phyloP scores from a whole-genome alignment of 2,888 invertebrate species.

The Augiades crinisus region DNA sequence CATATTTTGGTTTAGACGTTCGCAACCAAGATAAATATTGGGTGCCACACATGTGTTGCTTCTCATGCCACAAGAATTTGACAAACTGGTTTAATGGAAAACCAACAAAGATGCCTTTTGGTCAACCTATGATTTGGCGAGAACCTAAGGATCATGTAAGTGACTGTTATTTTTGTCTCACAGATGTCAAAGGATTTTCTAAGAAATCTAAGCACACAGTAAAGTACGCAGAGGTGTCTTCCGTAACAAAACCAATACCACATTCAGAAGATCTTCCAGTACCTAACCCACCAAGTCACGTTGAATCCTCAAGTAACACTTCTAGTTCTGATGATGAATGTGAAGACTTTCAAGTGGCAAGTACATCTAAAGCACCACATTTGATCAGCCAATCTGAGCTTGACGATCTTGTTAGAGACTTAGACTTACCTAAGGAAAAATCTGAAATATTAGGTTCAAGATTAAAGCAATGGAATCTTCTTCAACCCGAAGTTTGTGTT shows the following conservation, averaged over 20 bases:
- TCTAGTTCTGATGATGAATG: no score
- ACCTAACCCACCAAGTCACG: constrained; percentile 32
- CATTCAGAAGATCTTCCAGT: constrained; percentile 28
- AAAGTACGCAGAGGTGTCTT: constrained; percentile 29
- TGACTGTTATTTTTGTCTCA: constrained; percentile 32
- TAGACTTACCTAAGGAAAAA: constrained; percentile 32
- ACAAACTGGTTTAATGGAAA: no score
- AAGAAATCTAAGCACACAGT: constrained; percentile 33
- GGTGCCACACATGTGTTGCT: no score
- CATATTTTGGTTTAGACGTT: no score
- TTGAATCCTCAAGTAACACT: constrained; percentile 29
- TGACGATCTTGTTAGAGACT: constrained; percentile 31
- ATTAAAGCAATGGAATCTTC: constrained; percentile 32
- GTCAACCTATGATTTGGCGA: constrained; percentile 34
- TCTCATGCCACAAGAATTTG: no score
- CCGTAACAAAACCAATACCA: constrained; percentile 31
- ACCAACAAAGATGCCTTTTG: no score
- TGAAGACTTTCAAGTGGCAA: constrained; percentile 29
- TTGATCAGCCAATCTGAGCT: constrained; percentile 29
- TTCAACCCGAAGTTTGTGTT: constrained; percentile 27
- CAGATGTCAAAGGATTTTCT: constrained; percentile 32
- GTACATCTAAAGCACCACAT: constrained; percentile 28
- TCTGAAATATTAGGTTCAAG: constrained; percentile 29
- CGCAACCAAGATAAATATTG: no score
- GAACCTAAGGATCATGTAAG: constrained; percentile 31